Conservation (phyloP, 2,888 invertebrate species). For the Synanthedon andrenaeformis region DNA sequence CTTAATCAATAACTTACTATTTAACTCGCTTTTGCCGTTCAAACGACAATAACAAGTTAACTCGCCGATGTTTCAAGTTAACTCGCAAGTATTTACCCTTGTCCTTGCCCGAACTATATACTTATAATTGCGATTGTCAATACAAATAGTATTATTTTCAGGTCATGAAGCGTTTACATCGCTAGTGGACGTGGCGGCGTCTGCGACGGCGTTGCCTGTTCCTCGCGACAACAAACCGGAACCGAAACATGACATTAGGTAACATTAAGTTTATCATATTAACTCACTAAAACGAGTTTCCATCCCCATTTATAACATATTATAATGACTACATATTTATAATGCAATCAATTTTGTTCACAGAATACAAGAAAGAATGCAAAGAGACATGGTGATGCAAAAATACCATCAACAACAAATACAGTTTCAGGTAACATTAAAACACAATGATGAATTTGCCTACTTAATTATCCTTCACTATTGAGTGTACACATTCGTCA, state of each 20-base stretch:
- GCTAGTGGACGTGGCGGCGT: conserved; percentile 91
- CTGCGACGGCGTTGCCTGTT: conserved; percentile 89
- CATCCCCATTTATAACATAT: conserved; percentile 17
- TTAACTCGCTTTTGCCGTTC: too few relatives aligned
- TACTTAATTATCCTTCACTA: neutral
- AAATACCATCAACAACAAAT: conserved; percentile 31
- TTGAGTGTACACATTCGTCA: too few relatives aligned
- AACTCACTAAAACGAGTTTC: conserved; percentile 5
- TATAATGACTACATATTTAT: conserved; percentile 1
- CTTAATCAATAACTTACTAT: too few relatives aligned
- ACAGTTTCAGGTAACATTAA: conserved; percentile 27
- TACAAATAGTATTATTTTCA: conserved; percentile 10
- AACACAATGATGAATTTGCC: neutral
- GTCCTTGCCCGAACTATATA: too few relatives aligned
- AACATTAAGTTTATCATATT: neutral
- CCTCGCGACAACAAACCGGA: conserved; percentile 67
- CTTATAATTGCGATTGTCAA: neutral
- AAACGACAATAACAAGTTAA: too few relatives aligned
- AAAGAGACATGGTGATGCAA: conserved; percentile 41
- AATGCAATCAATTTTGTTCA: neutral
- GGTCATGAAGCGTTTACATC: conserved; percentile 90
- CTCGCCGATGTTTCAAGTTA: too few relatives aligned
- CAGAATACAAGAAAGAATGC: conserved; percentile 14
- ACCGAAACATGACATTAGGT: conserved; percentile 13
- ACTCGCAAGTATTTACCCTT: too few relatives aligned